phyloP scores from a whole-genome alignment of 2,888 invertebrate species.

The Cephus spinipes region DNA sequence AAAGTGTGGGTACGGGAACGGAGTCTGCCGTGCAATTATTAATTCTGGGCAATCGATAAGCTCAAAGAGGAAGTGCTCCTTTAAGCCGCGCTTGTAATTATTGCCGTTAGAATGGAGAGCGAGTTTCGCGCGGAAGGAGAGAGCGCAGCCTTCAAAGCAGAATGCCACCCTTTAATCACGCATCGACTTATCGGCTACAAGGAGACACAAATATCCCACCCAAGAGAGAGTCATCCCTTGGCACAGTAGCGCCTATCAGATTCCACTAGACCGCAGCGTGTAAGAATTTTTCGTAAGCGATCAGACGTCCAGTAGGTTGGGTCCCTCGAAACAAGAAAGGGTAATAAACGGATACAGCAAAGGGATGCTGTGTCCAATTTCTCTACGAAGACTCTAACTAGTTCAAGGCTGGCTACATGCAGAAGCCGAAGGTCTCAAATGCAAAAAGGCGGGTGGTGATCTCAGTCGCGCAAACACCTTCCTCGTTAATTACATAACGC shows the following conservation, averaged over 20 bases:
- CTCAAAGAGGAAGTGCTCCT: constrained; percentile 56
- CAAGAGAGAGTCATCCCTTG: too few relatives aligned
- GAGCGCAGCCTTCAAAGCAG: constrained; percentile 53
- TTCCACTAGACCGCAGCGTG: too few relatives aligned
- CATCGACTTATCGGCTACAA: constrained; percentile 61
- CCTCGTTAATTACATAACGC: constrained; percentile 39
- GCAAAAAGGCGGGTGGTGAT: not conserved
- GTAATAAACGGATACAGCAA: too few relatives aligned
- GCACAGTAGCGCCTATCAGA: too few relatives aligned
- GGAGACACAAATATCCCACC: constrained; percentile 18
- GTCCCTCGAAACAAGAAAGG: too few relatives aligned
- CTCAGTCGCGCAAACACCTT: constrained; percentile 5
- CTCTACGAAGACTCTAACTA: too few relatives aligned
- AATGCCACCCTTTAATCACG: constrained; percentile 65
- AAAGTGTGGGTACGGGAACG: not conserved
- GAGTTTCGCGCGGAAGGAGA: constrained; percentile 10
- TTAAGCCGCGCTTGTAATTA: constrained; percentile 60
- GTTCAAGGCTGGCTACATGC: too few relatives aligned
- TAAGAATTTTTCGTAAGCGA: too few relatives aligned
- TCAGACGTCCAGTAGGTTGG: too few relatives aligned
- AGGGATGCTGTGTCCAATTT: too few relatives aligned
- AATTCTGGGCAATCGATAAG: constrained; percentile 64
- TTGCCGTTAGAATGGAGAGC: constrained; percentile 41
- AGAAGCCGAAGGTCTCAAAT: too few relatives aligned
- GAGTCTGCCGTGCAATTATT: constrained; percentile 57